Evolutionary conservation across 2,113 vertebrate species (phyloP), one percentile per base, ranked within the genome.

Genomic region (Entelurus aequoreus): DNA sequence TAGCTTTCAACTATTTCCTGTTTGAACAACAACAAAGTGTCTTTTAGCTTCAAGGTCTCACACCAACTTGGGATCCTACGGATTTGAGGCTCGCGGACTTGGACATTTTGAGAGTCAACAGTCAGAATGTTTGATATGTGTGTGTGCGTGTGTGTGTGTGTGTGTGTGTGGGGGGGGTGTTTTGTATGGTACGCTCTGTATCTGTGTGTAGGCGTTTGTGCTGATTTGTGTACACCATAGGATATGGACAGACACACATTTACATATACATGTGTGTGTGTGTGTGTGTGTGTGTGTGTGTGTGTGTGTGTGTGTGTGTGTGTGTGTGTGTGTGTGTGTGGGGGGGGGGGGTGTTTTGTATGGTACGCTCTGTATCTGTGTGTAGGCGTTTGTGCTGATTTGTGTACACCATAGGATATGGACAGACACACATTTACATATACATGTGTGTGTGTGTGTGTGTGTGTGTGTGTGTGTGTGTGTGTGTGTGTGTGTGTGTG

Each of bases 31-130:
- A 21, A 52, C 51, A 28, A 68, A 54, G 68, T 72, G 51, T 68
- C 71, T 40, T 66, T 67, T 61, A 72, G 77, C 64, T 72, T 53
- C 68, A 76, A 52, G 72, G 71, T 67, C 53, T 69, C 73, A 79
- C 82, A 59, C 42, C 4, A 19, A 56, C 61, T 0, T 19, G 58
- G 51, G 57, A 77, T 63, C 19, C 53, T 66, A 50, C 76, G 79
- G 84, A 73, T 71, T 75, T 75, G 74, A 81, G 73, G 68, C 80
- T 81, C 66, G 77, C 77, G 57, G 80, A 77, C 78, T 83, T 67
- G 60, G 59, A 64, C 77, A 80, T 77, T 84, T 80, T 82, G 82
- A 87, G 76, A 65, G 47, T 48, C 56, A 57, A 48, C 44, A 77
- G 76, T 72, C 74, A 66, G 72, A 74, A 78, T 77, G 66, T 72